Conservation (phyloP, 2,888 invertebrate genomes). For the Pristionchus entomophagus region DNA sequence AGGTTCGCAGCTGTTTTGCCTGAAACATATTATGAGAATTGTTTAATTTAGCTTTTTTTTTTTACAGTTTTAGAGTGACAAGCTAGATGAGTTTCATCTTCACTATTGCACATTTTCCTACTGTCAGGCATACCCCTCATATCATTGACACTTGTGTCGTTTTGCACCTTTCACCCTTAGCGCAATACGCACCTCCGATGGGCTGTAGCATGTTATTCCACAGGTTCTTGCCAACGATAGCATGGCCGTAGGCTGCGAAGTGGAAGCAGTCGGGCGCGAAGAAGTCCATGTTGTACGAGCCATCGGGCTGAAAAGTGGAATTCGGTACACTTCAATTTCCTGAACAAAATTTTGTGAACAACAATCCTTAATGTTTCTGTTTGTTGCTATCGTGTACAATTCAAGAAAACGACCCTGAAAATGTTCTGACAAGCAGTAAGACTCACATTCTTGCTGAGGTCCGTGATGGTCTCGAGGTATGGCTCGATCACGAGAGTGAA, state of each 20-base stretch:
- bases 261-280: constrained; percentile 70
- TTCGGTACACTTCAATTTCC: no score
- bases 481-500: constrained; percentile 21
- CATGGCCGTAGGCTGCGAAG: constrained; percentile 63
- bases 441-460: neutral
- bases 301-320: constrained; percentile 52
- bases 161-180: neutral
- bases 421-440: neutral
- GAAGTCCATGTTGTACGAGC: constrained; percentile 61
- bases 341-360: no score
- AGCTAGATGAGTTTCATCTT: neutral
- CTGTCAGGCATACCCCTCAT: no score
- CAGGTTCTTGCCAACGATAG: constrained; percentile 58
- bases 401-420: no score
- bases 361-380: no score
- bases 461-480: neutral
- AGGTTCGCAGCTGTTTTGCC: neutral
- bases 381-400: no score
- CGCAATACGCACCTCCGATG: constrained; percentile 15
- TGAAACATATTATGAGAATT: neutral
- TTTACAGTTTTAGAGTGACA: neutral
- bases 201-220: constrained; percentile 58
- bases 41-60: neutral
- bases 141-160: no score
- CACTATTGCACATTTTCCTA: neutral